Conservation (phyloP, 2,113 vertebrate species). For the Heterotis niloticus region DNA sequence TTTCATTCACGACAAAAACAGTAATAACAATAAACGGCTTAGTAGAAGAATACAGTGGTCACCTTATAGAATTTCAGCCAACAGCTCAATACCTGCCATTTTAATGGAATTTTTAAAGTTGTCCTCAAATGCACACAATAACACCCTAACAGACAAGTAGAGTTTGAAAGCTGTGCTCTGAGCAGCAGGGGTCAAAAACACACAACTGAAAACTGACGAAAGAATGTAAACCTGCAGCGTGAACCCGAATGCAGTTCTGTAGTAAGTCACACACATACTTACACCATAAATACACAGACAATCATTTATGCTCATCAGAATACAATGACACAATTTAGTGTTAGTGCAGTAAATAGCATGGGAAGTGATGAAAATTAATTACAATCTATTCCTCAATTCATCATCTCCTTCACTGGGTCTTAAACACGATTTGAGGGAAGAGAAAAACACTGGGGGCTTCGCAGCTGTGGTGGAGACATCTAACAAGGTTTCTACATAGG, state of each 20-base stretch:
- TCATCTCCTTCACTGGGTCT: neutral
- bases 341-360: constrained; percentile 20
- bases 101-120: neutral
- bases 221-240: neutral
- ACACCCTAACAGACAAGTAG: neutral
- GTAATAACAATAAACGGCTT: too few relatives aligned
- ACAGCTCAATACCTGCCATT: neutral
- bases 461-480: neutral
- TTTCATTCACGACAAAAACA: too few relatives aligned
- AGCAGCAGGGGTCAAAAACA: neutral
- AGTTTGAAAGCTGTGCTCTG: too few relatives aligned
- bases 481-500: neutral
- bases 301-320: constrained; percentile 14
- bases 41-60: neutral
- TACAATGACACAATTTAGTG: constrained; percentile 15
- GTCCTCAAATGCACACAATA: neutral
- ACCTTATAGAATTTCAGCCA: too few relatives aligned
- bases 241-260: neutral
- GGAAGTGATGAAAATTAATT: constrained; percentile 5
- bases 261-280: constrained; percentile 11
- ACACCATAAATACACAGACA: constrained; percentile 18
- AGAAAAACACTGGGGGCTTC: neutral
- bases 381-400: neutral
- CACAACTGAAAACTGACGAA: neutral
- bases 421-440: neutral